These are phyloP conservation scores for Novumbra hubbsi DNA, from an alignment of 2,797 vertebrate genomes.

Conservation along the genomic window DNA sequence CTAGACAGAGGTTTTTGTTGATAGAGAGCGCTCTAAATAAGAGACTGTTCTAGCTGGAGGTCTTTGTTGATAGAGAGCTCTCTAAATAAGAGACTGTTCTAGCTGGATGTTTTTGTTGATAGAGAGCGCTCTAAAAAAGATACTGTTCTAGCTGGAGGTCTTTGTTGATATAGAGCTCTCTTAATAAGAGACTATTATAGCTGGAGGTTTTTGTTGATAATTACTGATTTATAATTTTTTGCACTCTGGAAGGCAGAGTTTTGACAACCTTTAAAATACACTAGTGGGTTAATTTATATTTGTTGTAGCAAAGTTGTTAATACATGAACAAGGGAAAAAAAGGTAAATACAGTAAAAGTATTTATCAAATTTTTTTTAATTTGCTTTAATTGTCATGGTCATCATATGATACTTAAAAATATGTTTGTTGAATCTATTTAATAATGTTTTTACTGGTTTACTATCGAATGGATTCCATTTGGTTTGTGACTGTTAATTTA, in stretches of 20 bases:
- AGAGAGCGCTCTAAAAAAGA: no score
- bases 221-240: constrained; percentile 71
- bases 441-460: background rate
- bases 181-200: constrained; percentile 6
- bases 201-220: constrained; percentile 69
- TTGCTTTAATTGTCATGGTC: background rate
- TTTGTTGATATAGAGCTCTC: constrained; percentile 63
- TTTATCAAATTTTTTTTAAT: background rate
- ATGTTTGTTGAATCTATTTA: background rate
- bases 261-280: constrained; percentile 66
- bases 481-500: background rate
- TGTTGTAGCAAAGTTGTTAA: constrained; percentile 58
- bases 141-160: constrained; percentile 45
- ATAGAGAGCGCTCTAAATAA: no score
- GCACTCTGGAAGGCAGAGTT: constrained; percentile 54
- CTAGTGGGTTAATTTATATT: constrained; percentile 49
- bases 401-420: background rate
- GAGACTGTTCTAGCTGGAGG: constrained; percentile 40
- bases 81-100: background rate
- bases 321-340: constrained; percentile 34
- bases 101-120: constrained; percentile 65
- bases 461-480: background rate
- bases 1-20: constrained; percentile 60
- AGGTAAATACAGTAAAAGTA: background rate
- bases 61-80: constrained; percentile 71